Percentiles rank a stretch among this genome's conserved stretches.
Evolutionary conservation across 2,113 vertebrate species (phyloP).

Genomic region (Chlamydotis undulata): DNA sequence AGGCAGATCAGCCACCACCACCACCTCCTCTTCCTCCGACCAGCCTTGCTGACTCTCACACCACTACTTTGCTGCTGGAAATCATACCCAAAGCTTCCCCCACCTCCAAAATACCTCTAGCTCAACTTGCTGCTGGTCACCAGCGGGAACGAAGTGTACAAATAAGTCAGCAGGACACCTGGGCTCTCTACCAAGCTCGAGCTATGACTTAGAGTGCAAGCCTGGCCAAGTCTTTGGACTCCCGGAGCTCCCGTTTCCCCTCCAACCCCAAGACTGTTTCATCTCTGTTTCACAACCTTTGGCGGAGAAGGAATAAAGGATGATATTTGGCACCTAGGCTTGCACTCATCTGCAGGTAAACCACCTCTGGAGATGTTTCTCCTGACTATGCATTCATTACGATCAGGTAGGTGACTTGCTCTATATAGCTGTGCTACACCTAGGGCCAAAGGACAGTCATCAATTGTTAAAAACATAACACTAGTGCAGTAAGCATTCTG

Average conservation of each 20-base stretch:
- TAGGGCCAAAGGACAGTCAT: neutral
- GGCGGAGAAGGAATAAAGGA: neutral
- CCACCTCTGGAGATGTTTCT: neutral
- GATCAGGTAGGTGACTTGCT: neutral
- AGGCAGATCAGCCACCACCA: neutral
- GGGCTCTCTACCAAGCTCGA: neutral
- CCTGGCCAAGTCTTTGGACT: neutral
- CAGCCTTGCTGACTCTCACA: neutral
- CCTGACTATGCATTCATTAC: neutral
- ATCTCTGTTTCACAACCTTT: neutral
- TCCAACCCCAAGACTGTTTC: neutral
- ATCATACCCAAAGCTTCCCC: neutral
- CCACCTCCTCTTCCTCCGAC: neutral
- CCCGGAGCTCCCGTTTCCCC: neutral
- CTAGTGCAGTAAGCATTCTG: neutral
- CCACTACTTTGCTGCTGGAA: neutral
- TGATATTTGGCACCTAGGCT: neutral
- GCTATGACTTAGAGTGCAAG: neutral
- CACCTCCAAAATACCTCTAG: neutral
- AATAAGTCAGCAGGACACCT: neutral
- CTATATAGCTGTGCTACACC: neutral
- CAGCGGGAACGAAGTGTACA: neutral
- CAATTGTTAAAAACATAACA: neutral
- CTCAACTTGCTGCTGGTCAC: neutral
- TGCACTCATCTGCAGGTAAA: neutral